Percentiles rank a stretch among this genome's conserved stretches.
phyloP scores from a whole-genome alignment of 2,797 vertebrate genomes.

The Salmo trutta region DNA sequence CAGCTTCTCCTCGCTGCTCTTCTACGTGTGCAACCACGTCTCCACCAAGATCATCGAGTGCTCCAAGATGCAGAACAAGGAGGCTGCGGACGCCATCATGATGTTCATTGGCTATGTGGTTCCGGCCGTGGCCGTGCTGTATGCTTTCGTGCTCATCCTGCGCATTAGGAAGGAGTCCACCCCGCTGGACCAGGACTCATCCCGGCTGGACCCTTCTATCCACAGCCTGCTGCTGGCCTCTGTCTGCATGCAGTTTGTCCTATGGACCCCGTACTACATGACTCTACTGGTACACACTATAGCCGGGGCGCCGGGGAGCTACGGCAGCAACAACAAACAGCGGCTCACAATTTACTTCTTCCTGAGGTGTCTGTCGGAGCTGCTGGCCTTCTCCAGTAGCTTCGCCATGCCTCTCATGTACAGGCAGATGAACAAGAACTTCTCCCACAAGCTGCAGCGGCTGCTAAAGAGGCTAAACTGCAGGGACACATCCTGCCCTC shows the following conservation, averaged over 20 bases:
- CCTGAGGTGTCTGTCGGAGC: slow-evolving; percentile 80
- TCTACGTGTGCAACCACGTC: slow-evolving; percentile 95
- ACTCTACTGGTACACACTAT: slow-evolving; percentile 88
- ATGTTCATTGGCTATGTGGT: slow-evolving; percentile 93
- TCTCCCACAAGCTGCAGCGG: slow-evolving; percentile 85
- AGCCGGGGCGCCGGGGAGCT: slow-evolving; percentile 72
- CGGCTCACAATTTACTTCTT: slow-evolving; percentile 79
- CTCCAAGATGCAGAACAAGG: slow-evolving; percentile 94
- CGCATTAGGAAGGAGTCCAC: slow-evolving; percentile 89
- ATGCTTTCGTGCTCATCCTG: slow-evolving; percentile 86
- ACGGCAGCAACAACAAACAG: slow-evolving; percentile 58
- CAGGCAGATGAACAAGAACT: slow-evolving; percentile 90
- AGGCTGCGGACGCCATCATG: slow-evolving; percentile 92
- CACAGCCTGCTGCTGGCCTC: slow-evolving; percentile 91
- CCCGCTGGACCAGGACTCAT: slow-evolving; percentile 88
- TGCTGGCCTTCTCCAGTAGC: slow-evolving; percentile 93
- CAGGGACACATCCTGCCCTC: slow-evolving; percentile 79
- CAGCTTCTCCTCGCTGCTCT: slow-evolving; percentile 94
- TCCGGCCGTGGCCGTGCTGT: slow-evolving; percentile 86
- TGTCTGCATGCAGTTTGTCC: slow-evolving; percentile 88
- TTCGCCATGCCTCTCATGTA: slow-evolving; percentile 93
- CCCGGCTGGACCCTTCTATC: slow-evolving; percentile 87
- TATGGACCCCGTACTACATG: slow-evolving; percentile 95
- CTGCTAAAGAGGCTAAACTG: slow-evolving; percentile 87
- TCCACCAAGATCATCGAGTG: slow-evolving; percentile 92